A percentile compares a stretch with the other conserved stretches of the same genome.
These are phyloP conservation scores for Thecophora atra DNA, from an alignment of 2,888 invertebrate species.

Conservation along the genomic window DNA sequence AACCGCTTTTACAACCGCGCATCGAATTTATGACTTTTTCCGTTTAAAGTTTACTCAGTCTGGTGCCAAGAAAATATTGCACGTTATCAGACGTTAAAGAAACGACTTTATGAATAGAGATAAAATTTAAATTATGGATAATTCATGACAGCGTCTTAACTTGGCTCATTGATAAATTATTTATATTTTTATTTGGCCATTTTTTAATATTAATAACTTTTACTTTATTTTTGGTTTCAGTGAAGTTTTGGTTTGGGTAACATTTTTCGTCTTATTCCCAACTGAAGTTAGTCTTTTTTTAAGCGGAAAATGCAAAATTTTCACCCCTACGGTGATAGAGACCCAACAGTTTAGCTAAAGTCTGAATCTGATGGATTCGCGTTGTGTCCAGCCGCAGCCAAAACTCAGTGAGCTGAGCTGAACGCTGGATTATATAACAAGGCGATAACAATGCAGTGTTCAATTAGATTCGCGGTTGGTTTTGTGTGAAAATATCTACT, in stretches of 20 bases:
- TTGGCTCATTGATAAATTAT: neutral
- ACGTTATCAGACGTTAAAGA: neutral
- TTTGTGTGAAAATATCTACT: too few species aligned
- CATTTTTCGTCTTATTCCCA: neutral
- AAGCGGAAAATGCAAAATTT: constrained; percentile 8
- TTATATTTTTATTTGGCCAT: neutral
- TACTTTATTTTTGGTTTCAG: too few species aligned
- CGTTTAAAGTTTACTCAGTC: neutral
- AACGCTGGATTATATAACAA: too few species aligned
- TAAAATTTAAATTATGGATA: constrained; percentile 16
- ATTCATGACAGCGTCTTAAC: constrained; percentile 2
- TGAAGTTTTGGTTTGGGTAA: neutral
- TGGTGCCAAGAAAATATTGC: neutral
- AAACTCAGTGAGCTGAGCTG: too few species aligned
- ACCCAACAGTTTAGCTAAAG: neutral
- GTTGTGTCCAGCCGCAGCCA: neutral
- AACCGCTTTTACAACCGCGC: too few species aligned
- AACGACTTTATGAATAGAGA: neutral
- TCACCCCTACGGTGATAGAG: constrained; percentile 14
- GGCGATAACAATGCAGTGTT: too few species aligned
- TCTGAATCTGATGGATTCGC: neutral
- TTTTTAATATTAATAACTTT: too few species aligned
- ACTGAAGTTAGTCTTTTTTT: neutral
- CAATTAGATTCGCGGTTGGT: too few species aligned
- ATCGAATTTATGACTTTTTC: neutral